Conservation (phyloP, 53 echinoderm and acorn worm genomes). For the Crossaster papposus region DNA sequence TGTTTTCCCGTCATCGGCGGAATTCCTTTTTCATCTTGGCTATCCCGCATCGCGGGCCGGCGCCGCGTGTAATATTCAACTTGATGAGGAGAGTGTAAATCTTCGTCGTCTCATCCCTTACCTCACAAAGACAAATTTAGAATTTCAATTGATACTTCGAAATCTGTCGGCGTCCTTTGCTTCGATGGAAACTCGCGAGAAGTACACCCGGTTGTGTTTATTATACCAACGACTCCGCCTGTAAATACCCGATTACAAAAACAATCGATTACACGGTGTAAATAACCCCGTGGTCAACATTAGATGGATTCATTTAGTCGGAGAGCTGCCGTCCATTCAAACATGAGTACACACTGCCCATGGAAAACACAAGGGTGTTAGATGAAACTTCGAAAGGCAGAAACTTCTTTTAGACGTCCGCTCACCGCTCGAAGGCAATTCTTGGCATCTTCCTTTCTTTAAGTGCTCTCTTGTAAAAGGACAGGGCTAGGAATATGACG, state of each 20-base stretch:
- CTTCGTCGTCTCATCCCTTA: not conserved
- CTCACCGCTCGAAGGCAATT: not conserved
- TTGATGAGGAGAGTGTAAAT: not conserved
- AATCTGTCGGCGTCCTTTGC: not conserved
- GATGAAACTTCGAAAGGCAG: not conserved
- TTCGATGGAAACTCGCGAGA: not conserved
- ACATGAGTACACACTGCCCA: not conserved
- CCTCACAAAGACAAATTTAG: too few relatives aligned
- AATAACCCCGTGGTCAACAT: not conserved
- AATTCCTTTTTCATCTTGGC: constrained; percentile 1
- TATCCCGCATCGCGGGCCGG: not conserved
- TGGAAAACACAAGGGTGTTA: not conserved
- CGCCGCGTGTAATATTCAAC: not conserved
- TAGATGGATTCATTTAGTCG: constrained; percentile 12
- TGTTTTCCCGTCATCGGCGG: not conserved
- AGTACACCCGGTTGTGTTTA: not conserved
- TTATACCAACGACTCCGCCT: not conserved
- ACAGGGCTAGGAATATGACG: not conserved
- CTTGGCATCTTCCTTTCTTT: not conserved
- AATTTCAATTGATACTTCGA: not conserved
- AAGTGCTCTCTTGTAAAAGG: not conserved
- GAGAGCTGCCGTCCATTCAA: not conserved
- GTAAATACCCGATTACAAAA: not conserved
- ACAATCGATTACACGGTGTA: constrained; percentile 7
- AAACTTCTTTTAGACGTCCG: not conserved